These are phyloP conservation scores for Crypturellus undulatus DNA, from an alignment of 2,113 vertebrate genomes.

Conservation along the genomic window DNA sequence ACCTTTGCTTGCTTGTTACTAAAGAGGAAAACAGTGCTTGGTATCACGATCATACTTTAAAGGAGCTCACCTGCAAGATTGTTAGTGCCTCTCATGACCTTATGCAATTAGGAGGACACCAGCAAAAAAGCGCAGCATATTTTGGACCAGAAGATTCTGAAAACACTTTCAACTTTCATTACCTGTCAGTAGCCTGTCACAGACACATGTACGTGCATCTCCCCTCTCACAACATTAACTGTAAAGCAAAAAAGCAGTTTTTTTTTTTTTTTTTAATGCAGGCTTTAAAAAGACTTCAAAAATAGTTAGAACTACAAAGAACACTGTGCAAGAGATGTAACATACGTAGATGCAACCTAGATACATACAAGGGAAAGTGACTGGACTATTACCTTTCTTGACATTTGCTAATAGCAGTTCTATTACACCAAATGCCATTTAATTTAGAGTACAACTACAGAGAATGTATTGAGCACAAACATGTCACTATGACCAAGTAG, in stretches of 20 bases:
- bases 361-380: not conserved
- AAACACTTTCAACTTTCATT: not conserved
- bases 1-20: not conserved
- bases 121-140: not conserved
- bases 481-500: not conserved
- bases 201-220: not conserved
- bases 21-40: not conserved
- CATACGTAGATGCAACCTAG: not conserved
- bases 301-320: not conserved
- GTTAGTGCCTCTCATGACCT: not conserved
- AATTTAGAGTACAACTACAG: conserved; percentile 1
- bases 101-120: not conserved
- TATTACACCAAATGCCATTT: conserved; percentile 3
- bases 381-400: not conserved
- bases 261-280: not conserved
- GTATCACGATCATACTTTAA: not conserved
- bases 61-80: not conserved
- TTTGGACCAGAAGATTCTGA: not conserved
- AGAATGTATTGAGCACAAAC: not conserved
- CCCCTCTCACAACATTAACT: not conserved
- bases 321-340: not conserved
- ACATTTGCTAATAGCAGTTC: not conserved
- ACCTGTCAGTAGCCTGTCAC: not conserved
- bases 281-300: not conserved
- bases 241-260: not conserved